Percentiles rank a stretch among this genome's conserved stretches.
phyloP scores from a whole-genome alignment of 2,113 vertebrate genomes.

The Thalassarche chlororhynchos region DNA sequence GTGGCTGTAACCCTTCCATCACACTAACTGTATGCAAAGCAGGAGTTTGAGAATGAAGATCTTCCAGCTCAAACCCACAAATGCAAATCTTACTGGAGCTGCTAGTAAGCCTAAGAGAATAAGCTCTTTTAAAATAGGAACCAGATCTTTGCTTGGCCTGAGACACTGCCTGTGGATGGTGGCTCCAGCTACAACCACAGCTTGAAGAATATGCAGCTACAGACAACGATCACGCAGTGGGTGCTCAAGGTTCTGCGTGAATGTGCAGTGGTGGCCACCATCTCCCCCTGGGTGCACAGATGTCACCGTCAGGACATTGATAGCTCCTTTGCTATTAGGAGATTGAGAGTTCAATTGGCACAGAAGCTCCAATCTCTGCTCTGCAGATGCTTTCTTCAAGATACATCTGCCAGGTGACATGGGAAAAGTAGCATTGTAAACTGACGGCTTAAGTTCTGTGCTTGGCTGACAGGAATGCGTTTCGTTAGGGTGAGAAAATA shows the following conservation, averaged over 20 bases:
- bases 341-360: not conserved
- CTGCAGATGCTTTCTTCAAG: not conserved
- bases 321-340: not conserved
- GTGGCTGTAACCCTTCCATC: not conserved
- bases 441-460: not conserved
- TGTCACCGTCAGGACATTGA: not conserved
- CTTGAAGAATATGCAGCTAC: not conserved
- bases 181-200: not conserved
- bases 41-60: not conserved
- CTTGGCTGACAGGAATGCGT: not conserved
- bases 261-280: not conserved
- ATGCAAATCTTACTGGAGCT: not conserved
- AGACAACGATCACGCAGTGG: fast-evolving
- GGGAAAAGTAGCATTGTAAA: not conserved
- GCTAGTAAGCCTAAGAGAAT: not conserved
- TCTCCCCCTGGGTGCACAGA: not conserved
- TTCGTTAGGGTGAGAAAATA: not conserved
- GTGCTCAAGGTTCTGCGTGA: not conserved
- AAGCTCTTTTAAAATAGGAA: not conserved
- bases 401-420: not conserved
- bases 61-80: not conserved
- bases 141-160: not conserved
- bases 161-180: not conserved
- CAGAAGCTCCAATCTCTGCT: not conserved
- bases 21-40: not conserved